Base-by-base conservation (phyloP, 2,797 vertebrate species). In the Microctenopoma stevenorrisi region DNA sequence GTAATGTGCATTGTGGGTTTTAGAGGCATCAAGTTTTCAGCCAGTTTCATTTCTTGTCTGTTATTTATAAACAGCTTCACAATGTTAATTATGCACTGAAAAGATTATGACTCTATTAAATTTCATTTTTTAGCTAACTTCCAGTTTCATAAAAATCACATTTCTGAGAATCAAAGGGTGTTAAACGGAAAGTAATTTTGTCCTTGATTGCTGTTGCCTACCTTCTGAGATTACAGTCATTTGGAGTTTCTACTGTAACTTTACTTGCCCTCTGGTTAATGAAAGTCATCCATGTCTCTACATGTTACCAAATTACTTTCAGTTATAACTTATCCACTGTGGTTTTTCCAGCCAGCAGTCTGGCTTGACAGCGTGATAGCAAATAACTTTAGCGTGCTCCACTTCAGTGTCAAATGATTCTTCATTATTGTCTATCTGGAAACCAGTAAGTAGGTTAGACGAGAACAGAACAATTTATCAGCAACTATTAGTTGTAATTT, bases 361-460 rank as follows among this genome's bases (percentile, higher is more conserved):
- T 30, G 56, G 47, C 64, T 64, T 70, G 28, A 72, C 74, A 44
- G 51, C 8, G 5, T 74, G 52, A 81, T 64, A 59, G 82, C 68
- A 91, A 87, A 90, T 85, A 68, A 79, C 85, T 88, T 84, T 64
- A 72, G 64, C 76, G 68, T 60, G 76, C 82, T 82, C 62, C 71
- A 70, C 52, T 80, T 77, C 76, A 72, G 62, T 79, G 68, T 79
- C 88, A 88, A 88, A 93, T 91, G 67, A 88, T 86, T 91, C 90
- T 86, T 91, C 86, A 89, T 92, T 90, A 91, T 86, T 87, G 89
- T 91, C 89, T 87, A 87, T 91, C 51, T 85, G 72, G 72, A 84
- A 86, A 76, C 76, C 25, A 60, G 74, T 91, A 93, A 91, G 84
- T 88, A 85, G 85, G 88, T 93, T 92, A 92, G 81, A 88, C 74